Evolutionary conservation across 1,140 invertebrate genomes (phyloP).

Genomic region (Spodoptera frugiperda): DNA sequence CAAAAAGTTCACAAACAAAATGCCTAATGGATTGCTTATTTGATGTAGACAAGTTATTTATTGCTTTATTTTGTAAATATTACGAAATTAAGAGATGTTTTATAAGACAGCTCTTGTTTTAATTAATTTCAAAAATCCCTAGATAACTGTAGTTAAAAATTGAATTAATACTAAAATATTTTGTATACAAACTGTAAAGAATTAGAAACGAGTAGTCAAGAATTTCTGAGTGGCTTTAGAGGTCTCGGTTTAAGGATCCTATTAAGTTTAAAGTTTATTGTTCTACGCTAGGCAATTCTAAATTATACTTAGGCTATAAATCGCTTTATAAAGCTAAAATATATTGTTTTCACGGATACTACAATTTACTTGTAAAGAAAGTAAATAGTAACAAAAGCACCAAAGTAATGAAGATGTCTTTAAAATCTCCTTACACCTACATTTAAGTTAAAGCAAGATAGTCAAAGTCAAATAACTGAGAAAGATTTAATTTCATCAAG

Average conservation of each 20-base stretch:
- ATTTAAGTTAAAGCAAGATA: neutral
- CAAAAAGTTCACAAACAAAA: neutral
- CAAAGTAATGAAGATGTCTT: neutral
- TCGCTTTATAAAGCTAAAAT: constrained; percentile 34
- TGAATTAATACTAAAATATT: too few relatives aligned
- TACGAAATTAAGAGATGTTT: too few relatives aligned
- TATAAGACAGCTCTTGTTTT: too few relatives aligned
- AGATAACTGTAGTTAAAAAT: too few relatives aligned
- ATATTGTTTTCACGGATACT: neutral
- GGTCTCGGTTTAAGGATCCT: neutral
- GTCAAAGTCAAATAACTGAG: constrained; percentile 8
- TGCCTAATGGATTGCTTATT: neutral
- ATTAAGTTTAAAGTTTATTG: constrained; percentile 25
- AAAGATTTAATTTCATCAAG: constrained; percentile 14
- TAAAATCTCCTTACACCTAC: neutral
- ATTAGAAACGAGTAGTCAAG: neutral
- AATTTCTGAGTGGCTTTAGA: neutral
- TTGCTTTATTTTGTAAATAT: too few relatives aligned
- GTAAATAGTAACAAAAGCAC: constrained; percentile 14
- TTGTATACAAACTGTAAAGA: neutral
- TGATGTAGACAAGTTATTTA: too few relatives aligned
- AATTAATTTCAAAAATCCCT: too few relatives aligned
- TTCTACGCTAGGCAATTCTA: neutral
- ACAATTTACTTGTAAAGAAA: constrained; percentile 2
- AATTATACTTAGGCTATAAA: constrained; percentile 25